Evolutionary conservation across 2,888 invertebrate genomes (phyloP), one percentile per base, ranked within the genome.

Genomic region (Thereva unica): DNA sequence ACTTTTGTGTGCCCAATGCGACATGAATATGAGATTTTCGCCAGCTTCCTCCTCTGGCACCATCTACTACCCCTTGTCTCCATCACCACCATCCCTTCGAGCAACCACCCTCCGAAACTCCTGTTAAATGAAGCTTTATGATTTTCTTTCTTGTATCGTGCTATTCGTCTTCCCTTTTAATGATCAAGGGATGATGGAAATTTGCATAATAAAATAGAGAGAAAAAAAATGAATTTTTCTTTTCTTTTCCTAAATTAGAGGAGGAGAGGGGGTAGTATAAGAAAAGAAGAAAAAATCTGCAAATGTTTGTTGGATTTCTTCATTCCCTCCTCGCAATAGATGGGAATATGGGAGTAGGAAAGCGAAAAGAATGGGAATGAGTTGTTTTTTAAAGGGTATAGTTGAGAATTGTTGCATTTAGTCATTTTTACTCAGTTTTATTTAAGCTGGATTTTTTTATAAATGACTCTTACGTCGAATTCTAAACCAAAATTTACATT

Each of bases 1-100:
- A 23, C 23, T 23, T 40, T 41, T 49, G 42, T 41, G 45, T 57
- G 45, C 50, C 61, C 61, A 61, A 61, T 49, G 61, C 61, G 61
- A 61, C 61, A 40, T 41, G 59, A 61, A 61, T 42, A 50, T 50
- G 50, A 61, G 42, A 61, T 50, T 53, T 53, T 53, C 10, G n/a
- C 53, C 53, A 6, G 23, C 23, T 23, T 23, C 23, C 23, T 23
- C 23, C 23, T 23, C 23, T 23, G 23, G 23, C 23, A 23, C 23
- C 23, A 23, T 23, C 23, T 23, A 23, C 23, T 23, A 23, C 23
- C 23, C 23, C 23, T 23, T 23, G 23, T 23, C 2, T 23, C 23
- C 23, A 23, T 23, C 23, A 23, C 23, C 23, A 23, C 23, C 23
- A 23, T 23, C 23, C 23, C 23, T 23, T 23, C 1, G 2, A 23